Evolutionary conservation across 1,140 invertebrate genomes (phyloP).

Genomic region (Zaprionus inermis): DNA sequence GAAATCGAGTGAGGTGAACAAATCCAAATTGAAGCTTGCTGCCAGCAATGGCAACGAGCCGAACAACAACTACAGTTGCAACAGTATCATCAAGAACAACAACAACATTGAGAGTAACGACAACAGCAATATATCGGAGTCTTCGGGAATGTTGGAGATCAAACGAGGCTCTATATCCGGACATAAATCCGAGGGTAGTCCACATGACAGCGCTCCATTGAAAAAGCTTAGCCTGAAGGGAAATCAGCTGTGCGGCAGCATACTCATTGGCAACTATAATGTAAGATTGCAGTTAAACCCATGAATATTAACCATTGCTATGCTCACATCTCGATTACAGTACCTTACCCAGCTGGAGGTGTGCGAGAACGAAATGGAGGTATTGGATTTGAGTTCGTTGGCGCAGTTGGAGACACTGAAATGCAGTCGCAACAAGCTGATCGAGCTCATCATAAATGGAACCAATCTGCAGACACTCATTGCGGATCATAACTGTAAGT

Average conservation of each 20-base stretch:
- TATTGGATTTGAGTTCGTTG: constrained; percentile 89
- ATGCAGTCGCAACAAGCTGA: constrained; percentile 89
- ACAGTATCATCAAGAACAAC: neutral
- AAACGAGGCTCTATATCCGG: constrained; percentile 36
- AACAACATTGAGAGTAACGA: constrained; percentile 17
- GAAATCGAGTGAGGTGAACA: constrained; percentile 68
- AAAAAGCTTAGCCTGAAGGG: constrained; percentile 90
- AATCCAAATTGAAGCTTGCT: constrained; percentile 73
- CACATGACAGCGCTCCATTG: constrained; percentile 84
- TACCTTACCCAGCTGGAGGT: constrained; percentile 90
- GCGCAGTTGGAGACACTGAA: constrained; percentile 89
- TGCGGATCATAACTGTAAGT: constrained; percentile 90
- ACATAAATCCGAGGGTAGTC: constrained; percentile 20
- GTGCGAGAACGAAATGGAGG: constrained; percentile 91
- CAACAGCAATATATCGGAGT: constrained; percentile 24
- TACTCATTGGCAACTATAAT: constrained; percentile 92
- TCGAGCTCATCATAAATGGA: constrained; percentile 89
- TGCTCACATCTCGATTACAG: constrained; percentile 73
- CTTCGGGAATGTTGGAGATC: constrained; percentile 30
- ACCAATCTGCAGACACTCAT: constrained; percentile 88
- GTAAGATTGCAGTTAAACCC: constrained; percentile 84
- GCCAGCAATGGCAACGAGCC: constrained; percentile 41
- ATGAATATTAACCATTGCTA: neutral
- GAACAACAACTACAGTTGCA: constrained; percentile 23
- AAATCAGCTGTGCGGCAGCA: constrained; percentile 91